Evolutionary conservation across 2,888 invertebrate species (phyloP).

Genomic region (Lepidocyrtinus sp.): DNA sequence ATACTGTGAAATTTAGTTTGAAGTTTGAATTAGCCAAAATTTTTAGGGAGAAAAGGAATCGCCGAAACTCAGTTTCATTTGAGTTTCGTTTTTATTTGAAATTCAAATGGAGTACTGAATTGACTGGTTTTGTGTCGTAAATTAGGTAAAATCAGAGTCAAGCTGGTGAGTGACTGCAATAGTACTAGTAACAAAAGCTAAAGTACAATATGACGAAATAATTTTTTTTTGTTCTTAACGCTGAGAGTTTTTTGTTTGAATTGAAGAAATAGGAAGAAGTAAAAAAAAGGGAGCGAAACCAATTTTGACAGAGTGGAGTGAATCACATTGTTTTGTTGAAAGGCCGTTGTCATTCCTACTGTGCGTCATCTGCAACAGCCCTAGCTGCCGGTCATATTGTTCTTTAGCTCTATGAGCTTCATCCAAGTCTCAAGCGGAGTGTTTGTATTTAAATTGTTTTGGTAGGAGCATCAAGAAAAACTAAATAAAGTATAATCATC

Average conservation of each 20-base stretch:
- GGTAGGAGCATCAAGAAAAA: neutral
- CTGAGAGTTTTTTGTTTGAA: slow-evolving; percentile 21
- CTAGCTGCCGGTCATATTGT: slow-evolving; percentile 50
- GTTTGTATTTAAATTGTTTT: slow-evolving; percentile 16
- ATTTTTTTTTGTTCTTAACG: slow-evolving; percentile 20
- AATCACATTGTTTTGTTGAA: slow-evolving; percentile 70
- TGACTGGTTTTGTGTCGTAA: slow-evolving; percentile 55
- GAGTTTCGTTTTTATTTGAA: too few relatives aligned
- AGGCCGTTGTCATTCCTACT: slow-evolving; percentile 70
- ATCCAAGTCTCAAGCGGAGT: neutral
- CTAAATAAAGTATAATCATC: neutral
- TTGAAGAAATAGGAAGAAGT: slow-evolving; percentile 35
- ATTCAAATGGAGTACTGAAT: too few relatives aligned
- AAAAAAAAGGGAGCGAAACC: slow-evolving; percentile 67
- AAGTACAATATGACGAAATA: too few relatives aligned
- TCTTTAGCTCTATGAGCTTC: neutral
- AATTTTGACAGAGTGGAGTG: slow-evolving; percentile 70
- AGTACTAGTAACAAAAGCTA: slow-evolving; percentile 9
- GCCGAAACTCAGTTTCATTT: too few relatives aligned
- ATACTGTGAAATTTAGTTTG: too few relatives aligned
- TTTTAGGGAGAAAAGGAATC: too few relatives aligned
- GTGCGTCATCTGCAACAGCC: slow-evolving; percentile 69
- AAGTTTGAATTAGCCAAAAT: too few relatives aligned
- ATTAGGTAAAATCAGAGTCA: slow-evolving; percentile 68
- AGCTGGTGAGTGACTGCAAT: neutral